These are phyloP conservation scores for Seriola quinqueradiata DNA, from an alignment of 2,113 vertebrate genomes.

Conservation along the genomic window DNA sequence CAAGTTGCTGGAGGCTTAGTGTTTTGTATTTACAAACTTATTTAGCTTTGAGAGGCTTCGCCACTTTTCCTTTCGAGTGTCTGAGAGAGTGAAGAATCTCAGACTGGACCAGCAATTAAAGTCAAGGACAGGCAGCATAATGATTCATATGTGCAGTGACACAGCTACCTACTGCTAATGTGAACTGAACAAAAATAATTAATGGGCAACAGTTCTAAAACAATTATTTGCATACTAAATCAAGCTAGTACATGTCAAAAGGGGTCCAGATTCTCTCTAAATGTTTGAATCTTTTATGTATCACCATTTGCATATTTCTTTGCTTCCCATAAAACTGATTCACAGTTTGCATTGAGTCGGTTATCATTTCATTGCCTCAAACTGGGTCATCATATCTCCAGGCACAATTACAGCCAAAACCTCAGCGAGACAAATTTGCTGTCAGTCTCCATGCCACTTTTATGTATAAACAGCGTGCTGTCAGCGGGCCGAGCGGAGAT, in stretches of 20 bases:
- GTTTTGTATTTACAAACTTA: slow-evolving; percentile 38
- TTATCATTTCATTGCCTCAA: slow-evolving; percentile 70
- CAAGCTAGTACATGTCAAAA: slow-evolving; percentile 50
- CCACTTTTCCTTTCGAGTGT: slow-evolving; percentile 51
- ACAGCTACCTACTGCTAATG: slow-evolving; percentile 28
- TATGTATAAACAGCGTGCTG: slow-evolving; percentile 61
- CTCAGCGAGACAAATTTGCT: slow-evolving; percentile 71
- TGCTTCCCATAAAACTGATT: slow-evolving; percentile 54
- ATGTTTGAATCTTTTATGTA: slow-evolving; percentile 39
- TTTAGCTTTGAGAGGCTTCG: slow-evolving; percentile 35
- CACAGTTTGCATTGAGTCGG: slow-evolving; percentile 55
- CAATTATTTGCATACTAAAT: slow-evolving; percentile 57
- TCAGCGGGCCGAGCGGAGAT: slow-evolving; percentile 26
- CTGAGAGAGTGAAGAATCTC: slow-evolving; percentile 12
- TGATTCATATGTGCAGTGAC: slow-evolving; percentile 24
- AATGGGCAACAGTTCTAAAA: slow-evolving; percentile 42
- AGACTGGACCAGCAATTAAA: slow-evolving; percentile 14
- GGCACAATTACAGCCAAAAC: slow-evolving; percentile 71
- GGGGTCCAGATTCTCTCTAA: slow-evolving; percentile 49
- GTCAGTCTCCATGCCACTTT: slow-evolving; percentile 63
- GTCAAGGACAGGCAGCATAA: slow-evolving; percentile 8
- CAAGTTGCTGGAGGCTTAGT: slow-evolving; percentile 17
- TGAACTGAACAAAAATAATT: slow-evolving; percentile 42
- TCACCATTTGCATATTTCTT: slow-evolving; percentile 66
- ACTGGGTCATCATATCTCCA: slow-evolving; percentile 76